Percentiles rank a stretch among this genome's conserved stretches.
phyloP scores from a whole-genome alignment of 2,888 invertebrate genomes.

The Drosophila mimetica region DNA sequence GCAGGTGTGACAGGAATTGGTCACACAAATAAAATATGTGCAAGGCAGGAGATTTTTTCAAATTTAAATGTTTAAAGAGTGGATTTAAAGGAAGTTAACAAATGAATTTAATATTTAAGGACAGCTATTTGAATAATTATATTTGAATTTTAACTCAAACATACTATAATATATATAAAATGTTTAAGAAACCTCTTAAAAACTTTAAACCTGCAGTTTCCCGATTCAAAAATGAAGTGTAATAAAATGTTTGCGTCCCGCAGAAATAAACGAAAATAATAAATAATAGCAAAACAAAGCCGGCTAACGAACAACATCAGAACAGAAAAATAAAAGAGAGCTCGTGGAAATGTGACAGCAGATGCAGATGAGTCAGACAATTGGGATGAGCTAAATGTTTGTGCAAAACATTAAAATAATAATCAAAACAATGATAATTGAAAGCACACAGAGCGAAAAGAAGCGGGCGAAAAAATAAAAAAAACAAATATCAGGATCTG shows the following conservation, averaged over 20 bases:
- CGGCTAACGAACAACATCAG: slow-evolving; percentile 18
- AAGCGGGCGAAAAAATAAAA: slow-evolving; percentile 28
- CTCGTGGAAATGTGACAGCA: slow-evolving; percentile 9
- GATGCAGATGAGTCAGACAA: slow-evolving; percentile 7
- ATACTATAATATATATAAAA: too few relatives aligned
- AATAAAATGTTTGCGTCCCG: background rate
- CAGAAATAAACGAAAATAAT: slow-evolving; percentile 7
- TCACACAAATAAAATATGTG: background rate
- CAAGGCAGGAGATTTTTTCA: background rate
- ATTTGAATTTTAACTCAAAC: too few relatives aligned
- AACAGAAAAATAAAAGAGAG: slow-evolving; percentile 7
- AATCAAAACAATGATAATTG: slow-evolving; percentile 65
- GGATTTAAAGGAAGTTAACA: too few relatives aligned
- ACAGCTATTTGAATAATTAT: too few relatives aligned
- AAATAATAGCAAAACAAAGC: slow-evolving; percentile 12
- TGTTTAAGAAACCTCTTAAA: too few relatives aligned
- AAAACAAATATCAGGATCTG: slow-evolving; percentile 39
- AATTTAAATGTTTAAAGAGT: too few relatives aligned
- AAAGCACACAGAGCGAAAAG: slow-evolving; percentile 46
- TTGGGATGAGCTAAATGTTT: slow-evolving; percentile 26
- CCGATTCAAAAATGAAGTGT: background rate
- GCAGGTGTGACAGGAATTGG: slow-evolving; percentile 3
- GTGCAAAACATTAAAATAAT: slow-evolving; percentile 49
- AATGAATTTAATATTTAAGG: too few relatives aligned
- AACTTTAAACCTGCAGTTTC: background rate